Evolutionary conservation across 2,888 invertebrate species (phyloP), one percentile per base, ranked within the genome.

Genomic region (Arrhopalites spinosus): DNA sequence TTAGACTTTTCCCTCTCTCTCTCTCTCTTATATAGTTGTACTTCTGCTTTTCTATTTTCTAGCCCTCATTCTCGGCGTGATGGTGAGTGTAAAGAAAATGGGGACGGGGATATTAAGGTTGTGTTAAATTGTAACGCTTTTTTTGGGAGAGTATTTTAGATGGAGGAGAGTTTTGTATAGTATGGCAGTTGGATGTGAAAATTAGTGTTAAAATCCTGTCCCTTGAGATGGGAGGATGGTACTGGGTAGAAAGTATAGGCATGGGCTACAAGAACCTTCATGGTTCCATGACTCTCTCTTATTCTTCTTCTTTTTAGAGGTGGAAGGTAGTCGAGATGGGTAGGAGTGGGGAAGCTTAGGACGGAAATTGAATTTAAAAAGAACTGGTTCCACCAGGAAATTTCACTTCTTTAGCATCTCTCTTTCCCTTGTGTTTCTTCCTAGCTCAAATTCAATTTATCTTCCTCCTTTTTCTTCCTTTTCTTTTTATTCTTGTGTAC

Each of bases 371-470:
- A 79, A 77, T 79, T 79, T 79, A 78, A 77, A n/a, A n/a, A n/a
- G n/a, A n/a, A n/a, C n/a, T n/a, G n/a, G n/a, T n/a, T n/a, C n/a
- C n/a, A n/a, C n/a, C n/a, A n/a, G n/a, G n/a, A n/a, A n/a, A 76
- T 78, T 77, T 77, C 76, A 76, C 75, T 75, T 72, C 63, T 72
- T 79, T 78, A 78, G 76, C 76, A 78, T 78, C 63, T 72, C 76
- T n/a, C 36, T 73, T 63, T 78, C 78, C 78, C 76, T 47, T 64
- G 78, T 78, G 76, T 77, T 78, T 78, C 76, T 76, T 53, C 76
- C n/a, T 66, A 67, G 72, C 71, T 76, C 74, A 76, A 79, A 79
- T 77, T 77, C 77, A 79, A 79, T 79, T 79, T 79, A 74, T 71
- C 75, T 73, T 77, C 69, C 66, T 56, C 75, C 47, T 73, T 66